Conservation (phyloP, 2,888 invertebrate species). For the Crocallis elinguaria region DNA sequence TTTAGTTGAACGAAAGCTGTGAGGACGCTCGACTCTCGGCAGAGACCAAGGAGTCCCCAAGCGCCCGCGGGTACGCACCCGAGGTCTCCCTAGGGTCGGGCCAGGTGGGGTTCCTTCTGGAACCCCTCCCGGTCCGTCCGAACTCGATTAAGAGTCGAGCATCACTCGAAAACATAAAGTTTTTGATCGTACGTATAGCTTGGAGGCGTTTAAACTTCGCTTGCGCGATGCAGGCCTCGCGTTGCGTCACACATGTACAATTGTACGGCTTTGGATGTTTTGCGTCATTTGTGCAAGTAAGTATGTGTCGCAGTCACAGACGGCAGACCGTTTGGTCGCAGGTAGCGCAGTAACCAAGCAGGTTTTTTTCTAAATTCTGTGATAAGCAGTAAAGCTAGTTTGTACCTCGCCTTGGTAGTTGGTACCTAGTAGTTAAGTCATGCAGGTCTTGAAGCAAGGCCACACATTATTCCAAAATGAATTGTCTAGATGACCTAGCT, state of each 20-base stretch:
- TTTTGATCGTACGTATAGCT: background rate
- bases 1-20: background rate
- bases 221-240: constrained; percentile 33
- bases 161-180: background rate
- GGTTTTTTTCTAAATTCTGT: too few relatives aligned
- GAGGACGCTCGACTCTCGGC: background rate
- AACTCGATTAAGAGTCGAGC: constrained; percentile 3
- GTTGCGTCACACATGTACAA: too few relatives aligned
- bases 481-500: too few relatives aligned
- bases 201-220: constrained; percentile 12
- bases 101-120: background rate
- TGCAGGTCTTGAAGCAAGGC: too few relatives aligned
- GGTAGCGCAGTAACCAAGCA: too few relatives aligned
- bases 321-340: too few relatives aligned
- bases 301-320: too few relatives aligned
- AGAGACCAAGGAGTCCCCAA: background rate
- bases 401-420: too few relatives aligned
- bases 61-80: background rate
- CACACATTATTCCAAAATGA: too few relatives aligned
- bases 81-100: background rate
- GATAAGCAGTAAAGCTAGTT: too few relatives aligned
- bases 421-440: too few relatives aligned
- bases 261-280: too few relatives aligned
- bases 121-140: background rate
- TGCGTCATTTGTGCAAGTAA: background rate